These are phyloP conservation scores for Antennarius maculatus DNA, from an alignment of 2,797 vertebrate species.

Conservation along the genomic window DNA sequence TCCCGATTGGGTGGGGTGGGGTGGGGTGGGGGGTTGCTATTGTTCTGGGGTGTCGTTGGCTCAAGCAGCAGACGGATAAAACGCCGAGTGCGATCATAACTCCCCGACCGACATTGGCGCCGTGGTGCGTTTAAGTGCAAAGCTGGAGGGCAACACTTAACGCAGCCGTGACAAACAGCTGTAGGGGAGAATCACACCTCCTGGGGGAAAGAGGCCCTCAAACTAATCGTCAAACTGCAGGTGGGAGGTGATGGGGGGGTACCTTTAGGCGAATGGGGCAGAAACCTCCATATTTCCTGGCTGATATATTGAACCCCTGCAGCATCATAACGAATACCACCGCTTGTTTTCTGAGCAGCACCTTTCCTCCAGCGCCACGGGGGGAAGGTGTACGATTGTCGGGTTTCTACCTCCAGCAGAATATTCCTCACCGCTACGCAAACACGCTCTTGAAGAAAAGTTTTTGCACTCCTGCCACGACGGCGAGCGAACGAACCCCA, in stretches of 20 bases:
- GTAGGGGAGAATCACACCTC: conserved; percentile 37
- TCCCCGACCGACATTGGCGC: conserved; percentile 34
- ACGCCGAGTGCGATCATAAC: conserved; percentile 32
- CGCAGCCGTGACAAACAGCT: conserved; percentile 62
- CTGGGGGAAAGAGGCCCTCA: conserved; percentile 30
- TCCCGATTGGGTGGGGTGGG: conserved; percentile 52
- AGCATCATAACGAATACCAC: conserved; percentile 52
- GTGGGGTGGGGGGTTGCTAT: conserved; percentile 18
- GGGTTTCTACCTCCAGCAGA: conserved; percentile 52
- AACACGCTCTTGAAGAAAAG: conserved; percentile 51
- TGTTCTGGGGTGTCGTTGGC: conserved; percentile 44
- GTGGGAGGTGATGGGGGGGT: conserved; percentile 37
- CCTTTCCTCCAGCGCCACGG: conserved; percentile 33
- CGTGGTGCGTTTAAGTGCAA: conserved; percentile 45
- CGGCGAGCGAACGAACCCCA: conserved; percentile 29
- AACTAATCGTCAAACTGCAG: conserved; percentile 55
- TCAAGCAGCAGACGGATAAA: conserved; percentile 21
- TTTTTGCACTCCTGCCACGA: conserved; percentile 53
- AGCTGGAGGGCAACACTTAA: conserved; percentile 43
- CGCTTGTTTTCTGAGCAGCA: conserved; percentile 23
- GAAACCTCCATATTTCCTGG: conserved; percentile 64
- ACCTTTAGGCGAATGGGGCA: conserved; percentile 66
- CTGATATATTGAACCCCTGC: conserved; percentile 23
- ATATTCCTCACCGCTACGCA: conserved; percentile 54
- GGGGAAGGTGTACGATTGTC: conserved; percentile 5